Percentiles rank a stretch among this genome's conserved stretches.
Conservation (phyloP, 1,140 invertebrate genomes). For the Drosophila mojavensis region DNA sequence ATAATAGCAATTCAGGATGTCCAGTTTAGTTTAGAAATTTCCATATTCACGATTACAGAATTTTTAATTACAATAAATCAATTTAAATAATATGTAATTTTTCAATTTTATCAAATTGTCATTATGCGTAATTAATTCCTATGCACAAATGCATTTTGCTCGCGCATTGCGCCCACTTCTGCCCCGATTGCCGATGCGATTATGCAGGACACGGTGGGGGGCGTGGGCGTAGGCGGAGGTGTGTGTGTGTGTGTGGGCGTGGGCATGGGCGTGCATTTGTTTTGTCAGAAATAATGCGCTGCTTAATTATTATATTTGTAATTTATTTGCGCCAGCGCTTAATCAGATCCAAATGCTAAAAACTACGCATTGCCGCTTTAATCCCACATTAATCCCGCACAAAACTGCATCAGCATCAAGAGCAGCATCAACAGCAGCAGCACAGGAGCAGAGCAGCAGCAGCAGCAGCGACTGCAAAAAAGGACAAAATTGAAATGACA, state of each 20-base stretch:
- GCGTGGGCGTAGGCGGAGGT: not conserved
- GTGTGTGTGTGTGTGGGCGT: no score
- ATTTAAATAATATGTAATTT: slow-evolving; percentile 82
- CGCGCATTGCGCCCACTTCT: slow-evolving; percentile 18
- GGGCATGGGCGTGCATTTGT: slow-evolving; percentile 53
- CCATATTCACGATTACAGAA: slow-evolving; percentile 55
- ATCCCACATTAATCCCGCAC: slow-evolving; percentile 74
- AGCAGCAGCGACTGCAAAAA: slow-evolving; percentile 50
- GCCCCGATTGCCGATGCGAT: slow-evolving; percentile 35
- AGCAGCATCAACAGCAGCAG: slow-evolving; percentile 1
- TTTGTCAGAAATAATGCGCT: slow-evolving; percentile 81
- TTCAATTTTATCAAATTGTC: slow-evolving; percentile 83
- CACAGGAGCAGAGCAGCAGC: slow-evolving; percentile 20
- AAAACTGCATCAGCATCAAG: slow-evolving; percentile 10
- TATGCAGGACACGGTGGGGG: slow-evolving; percentile 7
- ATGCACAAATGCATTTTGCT: slow-evolving; percentile 76
- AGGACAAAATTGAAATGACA: slow-evolving; percentile 70
- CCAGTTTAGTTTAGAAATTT: slow-evolving; percentile 4
- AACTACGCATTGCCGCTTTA: slow-evolving; percentile 62
- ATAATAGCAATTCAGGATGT: not conserved
- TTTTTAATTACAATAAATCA: slow-evolving; percentile 83
- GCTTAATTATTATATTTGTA: slow-evolving; percentile 83
- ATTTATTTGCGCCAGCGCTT: slow-evolving; percentile 72
- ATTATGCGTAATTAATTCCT: slow-evolving; percentile 83
- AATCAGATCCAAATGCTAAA: slow-evolving; percentile 76